Conservation (phyloP, 2,888 invertebrate genomes). For the Rotaria sp. region DNA sequence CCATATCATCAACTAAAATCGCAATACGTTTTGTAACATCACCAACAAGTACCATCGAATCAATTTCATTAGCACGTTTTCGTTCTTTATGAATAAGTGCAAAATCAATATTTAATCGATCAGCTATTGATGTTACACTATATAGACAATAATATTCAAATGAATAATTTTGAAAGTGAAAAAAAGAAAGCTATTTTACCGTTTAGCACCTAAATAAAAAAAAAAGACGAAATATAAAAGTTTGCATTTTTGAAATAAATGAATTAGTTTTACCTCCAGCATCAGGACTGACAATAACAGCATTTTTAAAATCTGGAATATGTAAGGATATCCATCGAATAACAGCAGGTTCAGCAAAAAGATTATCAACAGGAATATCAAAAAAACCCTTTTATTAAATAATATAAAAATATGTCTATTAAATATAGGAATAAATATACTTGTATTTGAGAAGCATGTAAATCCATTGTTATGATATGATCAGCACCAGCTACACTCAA, state of each 20-base stretch:
- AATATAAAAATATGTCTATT: background rate
- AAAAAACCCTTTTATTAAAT: slow-evolving; percentile 71
- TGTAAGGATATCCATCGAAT: slow-evolving; percentile 90
- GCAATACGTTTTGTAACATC: slow-evolving; percentile 84
- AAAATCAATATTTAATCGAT: slow-evolving; percentile 84
- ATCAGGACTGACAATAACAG: slow-evolving; percentile 88
- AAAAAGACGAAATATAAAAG: background rate
- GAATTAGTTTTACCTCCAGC: slow-evolving; percentile 85
- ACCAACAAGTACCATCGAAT: slow-evolving; percentile 88
- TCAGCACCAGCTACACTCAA: slow-evolving; percentile 86
- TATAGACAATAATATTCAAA: background rate
- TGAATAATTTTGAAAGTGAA: background rate
- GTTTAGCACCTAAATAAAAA: slow-evolving; percentile 34
- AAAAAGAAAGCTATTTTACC: background rate
- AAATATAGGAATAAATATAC: slow-evolving; percentile 44
- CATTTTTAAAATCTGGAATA: slow-evolving; percentile 82
- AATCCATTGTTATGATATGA: slow-evolving; percentile 93
- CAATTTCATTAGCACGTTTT: slow-evolving; percentile 89
- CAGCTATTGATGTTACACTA: slow-evolving; percentile 80
- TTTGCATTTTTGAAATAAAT: slow-evolving; percentile 46
- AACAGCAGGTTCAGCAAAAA: slow-evolving; percentile 89
- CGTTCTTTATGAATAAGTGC: slow-evolving; percentile 90
- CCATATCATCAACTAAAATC: slow-evolving; percentile 91
- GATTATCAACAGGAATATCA: slow-evolving; percentile 90
- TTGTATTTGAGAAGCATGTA: slow-evolving; percentile 90